Evolutionary conservation across 1,140 invertebrate genomes (phyloP).

Genomic region (Adelges cooleyi): DNA sequence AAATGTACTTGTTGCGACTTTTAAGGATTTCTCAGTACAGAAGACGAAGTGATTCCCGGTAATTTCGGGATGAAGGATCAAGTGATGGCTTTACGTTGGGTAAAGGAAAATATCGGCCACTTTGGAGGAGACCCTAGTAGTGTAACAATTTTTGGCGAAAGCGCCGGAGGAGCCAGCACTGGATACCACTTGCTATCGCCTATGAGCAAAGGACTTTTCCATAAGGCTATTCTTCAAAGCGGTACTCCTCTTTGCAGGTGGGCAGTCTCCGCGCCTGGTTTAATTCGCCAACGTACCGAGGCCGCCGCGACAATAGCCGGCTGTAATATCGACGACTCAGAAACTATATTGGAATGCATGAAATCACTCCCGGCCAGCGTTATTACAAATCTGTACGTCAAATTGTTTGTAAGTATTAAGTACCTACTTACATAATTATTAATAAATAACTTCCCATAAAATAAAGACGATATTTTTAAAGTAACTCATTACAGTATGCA

Average conservation of each 20-base stretch:
- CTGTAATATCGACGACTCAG: constrained; percentile 43
- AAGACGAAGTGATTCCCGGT: constrained; percentile 28
- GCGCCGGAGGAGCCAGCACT: constrained; percentile 24
- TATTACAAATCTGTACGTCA: background rate
- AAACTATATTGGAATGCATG: constrained; percentile 47
- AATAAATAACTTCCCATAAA: too few species aligned
- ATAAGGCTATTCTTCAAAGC: constrained; percentile 39
- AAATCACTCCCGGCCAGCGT: constrained; percentile 39
- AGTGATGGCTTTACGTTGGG: constrained; percentile 31
- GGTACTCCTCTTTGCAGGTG: constrained; percentile 41
- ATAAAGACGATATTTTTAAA: too few species aligned
- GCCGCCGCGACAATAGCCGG: constrained; percentile 42
- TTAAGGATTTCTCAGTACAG: constrained; percentile 35
- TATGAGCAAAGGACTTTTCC: constrained; percentile 35
- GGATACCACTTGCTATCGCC: constrained; percentile 30
- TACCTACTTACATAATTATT: too few species aligned
- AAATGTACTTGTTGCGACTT: background rate
- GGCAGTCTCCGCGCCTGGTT: background rate
- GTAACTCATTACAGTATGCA: too few species aligned
- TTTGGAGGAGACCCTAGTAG: constrained; percentile 31
- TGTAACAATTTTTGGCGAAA: constrained; percentile 31
- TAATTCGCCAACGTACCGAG: background rate
- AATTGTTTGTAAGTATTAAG: background rate
- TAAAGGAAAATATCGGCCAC: constrained; percentile 30
- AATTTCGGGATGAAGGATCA: constrained; percentile 33